These are phyloP conservation scores for Bombus impatiens DNA, from an alignment of 1,140 invertebrate species.

Conservation along the genomic window DNA sequence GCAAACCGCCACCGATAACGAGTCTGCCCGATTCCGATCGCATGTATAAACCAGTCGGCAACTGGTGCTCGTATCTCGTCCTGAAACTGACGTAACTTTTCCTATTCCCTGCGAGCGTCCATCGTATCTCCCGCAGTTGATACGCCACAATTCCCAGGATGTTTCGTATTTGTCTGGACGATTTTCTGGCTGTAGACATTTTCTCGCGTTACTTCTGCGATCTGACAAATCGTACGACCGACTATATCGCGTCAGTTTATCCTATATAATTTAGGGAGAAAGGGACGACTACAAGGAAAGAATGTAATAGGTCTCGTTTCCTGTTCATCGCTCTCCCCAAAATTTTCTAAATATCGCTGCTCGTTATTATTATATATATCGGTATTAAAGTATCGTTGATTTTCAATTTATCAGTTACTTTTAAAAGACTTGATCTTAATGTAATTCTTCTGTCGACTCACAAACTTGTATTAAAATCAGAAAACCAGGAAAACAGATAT, in stretches of 20 bases:
- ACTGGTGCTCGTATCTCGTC: slow-evolving; percentile 70
- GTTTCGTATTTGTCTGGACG: background rate
- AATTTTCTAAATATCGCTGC: no score
- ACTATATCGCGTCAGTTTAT: background rate
- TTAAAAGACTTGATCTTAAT: no score
- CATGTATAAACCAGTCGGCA: slow-evolving; percentile 41
- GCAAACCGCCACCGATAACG: slow-evolving; percentile 71
- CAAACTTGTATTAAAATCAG: no score
- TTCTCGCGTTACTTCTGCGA: background rate
- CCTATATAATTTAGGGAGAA: no score
- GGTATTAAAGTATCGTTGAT: no score
- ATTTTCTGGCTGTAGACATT: background rate
- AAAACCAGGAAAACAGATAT: no score
- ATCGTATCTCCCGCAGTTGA: slow-evolving; percentile 17
- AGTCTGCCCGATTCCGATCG: slow-evolving; percentile 65
- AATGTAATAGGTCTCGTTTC: background rate
- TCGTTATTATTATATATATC: no score
- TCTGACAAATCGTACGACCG: background rate
- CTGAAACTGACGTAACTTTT: slow-evolving; percentile 73
- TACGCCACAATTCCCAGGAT: slow-evolving; percentile 26
- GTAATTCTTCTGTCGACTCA: no score
- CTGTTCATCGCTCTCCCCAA: no score
- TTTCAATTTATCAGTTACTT: no score
- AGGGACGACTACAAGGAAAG: background rate
- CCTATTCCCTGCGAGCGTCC: slow-evolving; percentile 23